Percentiles rank a stretch among this genome's conserved stretches.
Evolutionary conservation across 1,140 invertebrate species (phyloP).

Genomic region (Aphaenogaster floridana): DNA sequence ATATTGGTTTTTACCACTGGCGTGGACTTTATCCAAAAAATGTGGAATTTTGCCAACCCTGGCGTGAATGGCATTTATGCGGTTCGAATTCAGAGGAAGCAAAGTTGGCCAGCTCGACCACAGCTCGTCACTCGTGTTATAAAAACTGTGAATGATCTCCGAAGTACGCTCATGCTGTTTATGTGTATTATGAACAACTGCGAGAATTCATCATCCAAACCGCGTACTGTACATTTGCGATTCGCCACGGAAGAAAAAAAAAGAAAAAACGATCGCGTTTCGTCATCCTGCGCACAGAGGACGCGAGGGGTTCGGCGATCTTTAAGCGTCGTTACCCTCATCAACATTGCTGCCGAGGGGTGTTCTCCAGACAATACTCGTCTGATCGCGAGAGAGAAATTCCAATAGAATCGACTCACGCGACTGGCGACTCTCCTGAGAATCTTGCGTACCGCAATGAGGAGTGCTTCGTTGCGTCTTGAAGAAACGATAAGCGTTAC

Average conservation of each 20-base stretch:
- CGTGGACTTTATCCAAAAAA: too few species aligned
- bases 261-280: slow-evolving; percentile 25
- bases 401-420: background rate
- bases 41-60: too few species aligned
- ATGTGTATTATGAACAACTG: slow-evolving; percentile 27
- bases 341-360: background rate
- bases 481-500: background rate
- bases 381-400: background rate
- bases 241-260: slow-evolving; percentile 13
- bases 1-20: too few species aligned
- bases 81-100: slow-evolving; percentile 12
- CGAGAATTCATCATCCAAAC: slow-evolving; percentile 65
- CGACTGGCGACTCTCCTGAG: background rate
- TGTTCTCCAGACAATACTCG: background rate
- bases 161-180: background rate
- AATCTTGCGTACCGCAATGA: slow-evolving; percentile 15
- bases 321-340: background rate
- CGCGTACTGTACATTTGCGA: slow-evolving; percentile 71
- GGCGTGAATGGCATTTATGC: background rate
- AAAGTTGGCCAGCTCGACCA: slow-evolving; percentile 19
- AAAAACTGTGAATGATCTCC: slow-evolving; percentile 5
- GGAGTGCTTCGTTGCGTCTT: background rate
- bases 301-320: slow-evolving; percentile 13
- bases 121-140: background rate
- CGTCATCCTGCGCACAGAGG: background rate